Conservation (phyloP, 30 jellyfish, hydroid and myxozoan genomes). For the Mastigias papua region DNA sequence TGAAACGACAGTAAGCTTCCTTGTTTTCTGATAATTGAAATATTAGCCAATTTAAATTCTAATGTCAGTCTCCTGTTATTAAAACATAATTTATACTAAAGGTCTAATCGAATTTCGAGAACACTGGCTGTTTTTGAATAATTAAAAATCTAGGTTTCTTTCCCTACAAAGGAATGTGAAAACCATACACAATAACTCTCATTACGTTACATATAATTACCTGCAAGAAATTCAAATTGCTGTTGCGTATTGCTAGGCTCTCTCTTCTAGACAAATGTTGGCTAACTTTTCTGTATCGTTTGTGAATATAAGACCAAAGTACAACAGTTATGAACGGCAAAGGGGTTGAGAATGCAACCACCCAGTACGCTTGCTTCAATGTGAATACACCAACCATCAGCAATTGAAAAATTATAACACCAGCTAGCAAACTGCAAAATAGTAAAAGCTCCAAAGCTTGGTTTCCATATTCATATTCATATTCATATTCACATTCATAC, state of each 20-base stretch:
- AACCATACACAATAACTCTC: neutral
- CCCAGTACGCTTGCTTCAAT: conserved; percentile 61
- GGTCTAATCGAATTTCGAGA: too few species aligned
- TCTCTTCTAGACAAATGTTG: conserved; percentile 59
- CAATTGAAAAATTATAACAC: conserved; percentile 81
- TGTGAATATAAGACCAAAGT: conserved; percentile 58
- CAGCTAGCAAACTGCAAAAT: conserved; percentile 73
- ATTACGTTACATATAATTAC: conserved; percentile 17
- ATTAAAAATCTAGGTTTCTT: too few species aligned
- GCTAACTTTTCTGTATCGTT: conserved; percentile 55
- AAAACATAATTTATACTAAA: too few species aligned
- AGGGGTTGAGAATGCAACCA: conserved; percentile 56
- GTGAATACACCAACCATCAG: conserved; percentile 95
- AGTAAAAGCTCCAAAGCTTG: neutral
- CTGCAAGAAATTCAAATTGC: conserved; percentile 74
- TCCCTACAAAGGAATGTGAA: too few species aligned
- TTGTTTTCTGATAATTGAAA: too few species aligned
- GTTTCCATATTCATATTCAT: too few species aligned
- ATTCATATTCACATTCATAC: too few species aligned
- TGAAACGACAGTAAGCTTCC: too few species aligned
- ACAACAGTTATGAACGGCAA: conserved; percentile 73
- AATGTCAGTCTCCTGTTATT: too few species aligned
- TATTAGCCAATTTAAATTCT: too few species aligned
- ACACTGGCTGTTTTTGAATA: too few species aligned
- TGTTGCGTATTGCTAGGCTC: conserved; percentile 57